Percentiles rank a stretch among this genome's conserved stretches.
phyloP scores from a whole-genome alignment of 2,888 invertebrate genomes.

The Chymomyza amoena region DNA sequence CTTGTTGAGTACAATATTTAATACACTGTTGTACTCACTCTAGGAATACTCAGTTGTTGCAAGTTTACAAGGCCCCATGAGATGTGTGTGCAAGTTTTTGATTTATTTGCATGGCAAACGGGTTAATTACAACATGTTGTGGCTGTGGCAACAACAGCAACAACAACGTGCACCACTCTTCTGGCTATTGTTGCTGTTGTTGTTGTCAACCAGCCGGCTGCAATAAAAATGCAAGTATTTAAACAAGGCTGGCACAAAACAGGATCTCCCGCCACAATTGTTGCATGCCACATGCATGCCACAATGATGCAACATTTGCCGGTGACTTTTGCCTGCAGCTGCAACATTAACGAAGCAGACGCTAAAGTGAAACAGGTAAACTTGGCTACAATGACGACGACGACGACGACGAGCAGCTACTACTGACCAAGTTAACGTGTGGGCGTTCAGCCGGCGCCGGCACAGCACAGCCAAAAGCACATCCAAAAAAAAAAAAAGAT shows the following conservation, averaged over 20 bases:
- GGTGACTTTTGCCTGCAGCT: background rate
- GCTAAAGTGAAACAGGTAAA: background rate
- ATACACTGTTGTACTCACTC: background rate
- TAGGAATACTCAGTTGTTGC: background rate
- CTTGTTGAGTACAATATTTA: background rate
- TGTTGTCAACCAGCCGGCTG: background rate
- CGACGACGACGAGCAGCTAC: background rate
- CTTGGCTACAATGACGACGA: too few relatives aligned
- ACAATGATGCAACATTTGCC: slow-evolving; percentile 1
- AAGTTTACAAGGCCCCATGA: slow-evolving; percentile 25
- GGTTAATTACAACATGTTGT: slow-evolving; percentile 58
- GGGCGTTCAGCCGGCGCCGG: slow-evolving; percentile 34
- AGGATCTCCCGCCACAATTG: slow-evolving; percentile 2
- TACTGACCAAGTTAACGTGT: slow-evolving; percentile 11
- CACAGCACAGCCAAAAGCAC: background rate
- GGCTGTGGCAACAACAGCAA: slow-evolving; percentile 25
- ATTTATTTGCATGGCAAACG: slow-evolving; percentile 61
- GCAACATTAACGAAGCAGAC: background rate
- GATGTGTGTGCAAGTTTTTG: slow-evolving; percentile 30
- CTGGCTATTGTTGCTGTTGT: background rate
- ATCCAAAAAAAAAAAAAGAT: background rate
- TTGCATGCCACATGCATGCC: background rate
- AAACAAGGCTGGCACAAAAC: background rate
- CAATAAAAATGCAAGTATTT: slow-evolving; percentile 1
- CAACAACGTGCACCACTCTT: slow-evolving; percentile 11